Evolutionary conservation across 2,888 invertebrate species (phyloP).

Genomic region (Trissoscelio sp.): DNA sequence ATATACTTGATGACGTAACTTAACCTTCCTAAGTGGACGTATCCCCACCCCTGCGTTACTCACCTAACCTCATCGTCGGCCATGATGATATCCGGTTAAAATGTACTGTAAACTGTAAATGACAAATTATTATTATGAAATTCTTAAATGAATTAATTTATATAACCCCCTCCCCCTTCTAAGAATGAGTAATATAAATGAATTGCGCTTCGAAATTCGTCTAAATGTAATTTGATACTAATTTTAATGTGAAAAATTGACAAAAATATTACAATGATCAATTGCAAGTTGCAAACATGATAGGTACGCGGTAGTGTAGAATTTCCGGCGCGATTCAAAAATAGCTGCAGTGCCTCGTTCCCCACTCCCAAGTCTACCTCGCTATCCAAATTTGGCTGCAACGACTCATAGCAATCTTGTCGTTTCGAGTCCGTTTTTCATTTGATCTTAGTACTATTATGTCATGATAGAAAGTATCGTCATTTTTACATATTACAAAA

Average conservation of each 20-base stretch:
- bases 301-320: conserved; percentile 74
- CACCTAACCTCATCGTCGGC: conserved; percentile 98
- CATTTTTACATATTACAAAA: no score
- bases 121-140: not conserved
- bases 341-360: conserved; percentile 81
- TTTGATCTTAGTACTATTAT: no score
- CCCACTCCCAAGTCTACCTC: conserved; percentile 82
- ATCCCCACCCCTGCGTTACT: conserved; percentile 84
- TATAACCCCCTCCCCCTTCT: no score
- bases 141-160: not conserved
- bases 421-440: conserved; percentile 16
- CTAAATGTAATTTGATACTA: not conserved
- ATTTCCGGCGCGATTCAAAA: conserved; percentile 81
- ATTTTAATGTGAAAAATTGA: not conserved
- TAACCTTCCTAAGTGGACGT: no score
- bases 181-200: no score
- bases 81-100: conserved; percentile 87
- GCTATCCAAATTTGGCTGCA: conserved; percentile 86
- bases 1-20: no score
- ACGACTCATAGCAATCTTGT: conserved; percentile 77
- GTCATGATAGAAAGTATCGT: no score
- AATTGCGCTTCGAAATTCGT: not conserved
- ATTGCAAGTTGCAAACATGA: conserved; percentile 34
- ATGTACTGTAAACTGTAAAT: conserved; percentile 77
- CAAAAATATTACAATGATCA: conserved; percentile 57